Evolutionary conservation across 2,113 vertebrate species (phyloP), one percentile per base, ranked within the genome.

Genomic region (Macrotus californicus): DNA sequence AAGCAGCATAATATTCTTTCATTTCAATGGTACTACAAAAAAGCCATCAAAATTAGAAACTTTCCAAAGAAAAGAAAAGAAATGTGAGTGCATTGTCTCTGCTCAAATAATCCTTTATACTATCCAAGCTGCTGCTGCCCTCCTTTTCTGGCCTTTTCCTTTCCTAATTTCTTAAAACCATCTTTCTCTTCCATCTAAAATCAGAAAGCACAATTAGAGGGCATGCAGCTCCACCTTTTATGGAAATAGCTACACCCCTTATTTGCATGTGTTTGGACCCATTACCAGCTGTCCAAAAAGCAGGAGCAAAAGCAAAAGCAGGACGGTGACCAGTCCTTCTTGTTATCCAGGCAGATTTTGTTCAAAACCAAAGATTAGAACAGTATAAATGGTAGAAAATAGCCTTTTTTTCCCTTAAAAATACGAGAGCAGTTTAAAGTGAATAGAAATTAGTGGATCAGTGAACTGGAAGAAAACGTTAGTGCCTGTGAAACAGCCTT

Each of bases 371-470:
- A 95, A 97, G 96, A 97, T 96, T 91, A 95, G 91, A 94, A 93
- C 56, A 92, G 92, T 80, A 83, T 73, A 91, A 97, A 87, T 94
- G 87, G 90, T 69, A 94, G 95, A 96, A 97, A 97, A 95, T 76
- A 94, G 93, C 94, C 94, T 96, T 91, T 87, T 90, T 18, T 16
- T 9, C n/a, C 66, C 79, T 61, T 50, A 94, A 95, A 96, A 97
- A 83, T 93, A 79, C 77, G 79, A 86, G 94, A 95, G 82, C 92
- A 64, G 91, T 97, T 96, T 94, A 92, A 96, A 94, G 72, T 97
- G 96, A 97, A 97, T 95, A 96, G 97, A 96, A 96, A 96, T 96
- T 95, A 97, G 95, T 91, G 75, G 96, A 89, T 96, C 94, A n/a
- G 88, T 97, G 96, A 96, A 96, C 96, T 94, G 96, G 96, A 97